Evolutionary conservation across 2,888 invertebrate species (phyloP).

Genomic region (Papilio elwesi): DNA sequence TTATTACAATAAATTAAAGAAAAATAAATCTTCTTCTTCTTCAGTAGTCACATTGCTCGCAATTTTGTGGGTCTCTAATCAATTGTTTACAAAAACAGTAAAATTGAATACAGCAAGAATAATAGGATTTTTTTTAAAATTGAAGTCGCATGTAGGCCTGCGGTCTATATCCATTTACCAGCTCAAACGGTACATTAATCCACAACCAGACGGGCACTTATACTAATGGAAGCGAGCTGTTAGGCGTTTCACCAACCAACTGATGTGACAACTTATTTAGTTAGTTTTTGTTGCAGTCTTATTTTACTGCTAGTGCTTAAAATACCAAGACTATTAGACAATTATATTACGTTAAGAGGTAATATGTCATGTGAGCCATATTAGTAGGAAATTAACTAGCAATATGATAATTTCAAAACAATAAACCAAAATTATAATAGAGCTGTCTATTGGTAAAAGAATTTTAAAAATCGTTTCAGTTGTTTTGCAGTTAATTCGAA

Average conservation of each 20-base stretch:
- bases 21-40: too few relatives aligned
- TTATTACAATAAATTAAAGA: too few relatives aligned
- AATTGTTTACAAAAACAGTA: too few relatives aligned
- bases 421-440: too few relatives aligned
- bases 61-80: too few relatives aligned
- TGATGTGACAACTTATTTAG: slow-evolving; percentile 12
- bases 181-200: slow-evolving; percentile 36
- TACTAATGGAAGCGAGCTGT: slow-evolving; percentile 34
- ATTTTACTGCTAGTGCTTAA: neutral
- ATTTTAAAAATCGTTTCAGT: too few relatives aligned
- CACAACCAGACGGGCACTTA: slow-evolving; percentile 31
- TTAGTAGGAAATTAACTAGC: too few relatives aligned
- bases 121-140: neutral
- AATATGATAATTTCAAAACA: too few relatives aligned
- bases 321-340: neutral
- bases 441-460: too few relatives aligned
- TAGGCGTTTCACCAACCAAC: slow-evolving; percentile 21
- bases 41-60: too few relatives aligned
- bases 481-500: too few relatives aligned
- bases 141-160: slow-evolving; percentile 14
- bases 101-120: neutral
- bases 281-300: neutral
- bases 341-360: neutral
- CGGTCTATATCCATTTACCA: slow-evolving; percentile 34
- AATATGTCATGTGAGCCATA: too few relatives aligned